phyloP scores from a whole-genome alignment of 2,888 invertebrate species.

The Phortica okadai region DNA sequence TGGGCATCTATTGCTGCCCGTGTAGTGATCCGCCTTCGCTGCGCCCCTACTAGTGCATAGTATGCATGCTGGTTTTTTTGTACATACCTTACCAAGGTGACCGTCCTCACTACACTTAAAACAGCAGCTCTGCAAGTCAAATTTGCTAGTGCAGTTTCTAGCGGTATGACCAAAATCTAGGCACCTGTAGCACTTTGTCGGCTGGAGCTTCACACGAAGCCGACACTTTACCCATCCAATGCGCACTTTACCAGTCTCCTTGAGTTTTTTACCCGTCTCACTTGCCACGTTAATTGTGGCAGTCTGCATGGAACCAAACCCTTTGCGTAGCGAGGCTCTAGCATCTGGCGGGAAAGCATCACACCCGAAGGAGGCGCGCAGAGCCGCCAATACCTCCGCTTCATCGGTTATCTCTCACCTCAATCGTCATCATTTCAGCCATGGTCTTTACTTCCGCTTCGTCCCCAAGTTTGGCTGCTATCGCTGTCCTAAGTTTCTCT shows the following conservation, averaged over 20 bases:
- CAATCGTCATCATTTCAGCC: too few relatives aligned
- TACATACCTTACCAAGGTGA: constrained; percentile 1
- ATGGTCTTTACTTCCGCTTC: too few relatives aligned
- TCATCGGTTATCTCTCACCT: too few relatives aligned
- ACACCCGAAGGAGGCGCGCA: too few relatives aligned
- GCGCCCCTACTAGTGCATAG: not conserved
- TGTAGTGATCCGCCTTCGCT: too few relatives aligned
- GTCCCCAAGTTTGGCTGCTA: too few relatives aligned
- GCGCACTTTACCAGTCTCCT: not conserved
- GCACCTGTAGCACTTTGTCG: constrained; percentile 11
- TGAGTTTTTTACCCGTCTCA: not conserved
- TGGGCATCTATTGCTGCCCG: too few relatives aligned
- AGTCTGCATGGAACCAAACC: not conserved
- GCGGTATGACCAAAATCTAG: constrained; percentile 20
- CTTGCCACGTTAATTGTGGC: not conserved
- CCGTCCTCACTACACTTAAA: not conserved
- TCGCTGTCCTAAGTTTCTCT: too few relatives aligned
- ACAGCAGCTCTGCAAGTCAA: not conserved
- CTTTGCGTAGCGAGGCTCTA: too few relatives aligned
- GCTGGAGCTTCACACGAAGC: not conserved
- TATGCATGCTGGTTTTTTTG: not conserved
- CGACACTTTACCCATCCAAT: not conserved
- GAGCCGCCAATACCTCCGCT: too few relatives aligned
- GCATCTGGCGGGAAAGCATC: too few relatives aligned
- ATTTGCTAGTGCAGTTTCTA: not conserved